A percentile compares a stretch with the other conserved stretches of the same genome.
Conservation (phyloP, 2,113 vertebrate species). For the Vulpes vulpes region DNA sequence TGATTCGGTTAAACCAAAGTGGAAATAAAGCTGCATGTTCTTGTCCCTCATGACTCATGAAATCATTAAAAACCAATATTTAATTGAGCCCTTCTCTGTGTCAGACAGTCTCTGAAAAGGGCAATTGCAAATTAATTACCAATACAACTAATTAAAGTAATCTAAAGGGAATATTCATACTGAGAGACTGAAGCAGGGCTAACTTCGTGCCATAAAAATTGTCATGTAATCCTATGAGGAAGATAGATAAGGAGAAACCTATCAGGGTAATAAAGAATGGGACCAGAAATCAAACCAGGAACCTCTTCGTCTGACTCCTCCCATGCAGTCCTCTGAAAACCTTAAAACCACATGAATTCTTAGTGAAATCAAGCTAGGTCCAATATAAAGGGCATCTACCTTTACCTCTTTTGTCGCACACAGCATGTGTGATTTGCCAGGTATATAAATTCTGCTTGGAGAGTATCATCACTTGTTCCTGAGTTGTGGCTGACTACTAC, state of each 20-base stretch:
- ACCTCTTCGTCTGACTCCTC: neutral
- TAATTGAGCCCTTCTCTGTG: neutral
- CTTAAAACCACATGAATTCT: neutral
- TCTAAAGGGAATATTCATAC: neutral
- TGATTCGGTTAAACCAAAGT: neutral
- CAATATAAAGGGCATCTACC: neutral
- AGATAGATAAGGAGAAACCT: neutral
- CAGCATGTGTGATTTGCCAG: fast-evolving
- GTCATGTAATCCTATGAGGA: neutral
- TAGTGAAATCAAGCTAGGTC: neutral
- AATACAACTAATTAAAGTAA: neutral
- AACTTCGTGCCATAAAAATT: neutral
- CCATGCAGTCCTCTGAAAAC: neutral
- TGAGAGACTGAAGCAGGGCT: neutral
- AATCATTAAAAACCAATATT: neutral
- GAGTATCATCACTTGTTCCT: neutral
- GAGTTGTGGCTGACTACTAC: neutral
- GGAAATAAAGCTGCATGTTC: neutral
- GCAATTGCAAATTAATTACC: neutral
- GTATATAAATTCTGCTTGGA: neutral
- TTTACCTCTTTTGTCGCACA: neutral
- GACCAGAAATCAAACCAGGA: neutral
- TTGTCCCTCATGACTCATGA: neutral
- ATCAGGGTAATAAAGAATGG: neutral
- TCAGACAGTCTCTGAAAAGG: neutral